These are phyloP conservation scores for Calephelis nemesis DNA, from an alignment of 1,140 invertebrate species.

Conservation along the genomic window DNA sequence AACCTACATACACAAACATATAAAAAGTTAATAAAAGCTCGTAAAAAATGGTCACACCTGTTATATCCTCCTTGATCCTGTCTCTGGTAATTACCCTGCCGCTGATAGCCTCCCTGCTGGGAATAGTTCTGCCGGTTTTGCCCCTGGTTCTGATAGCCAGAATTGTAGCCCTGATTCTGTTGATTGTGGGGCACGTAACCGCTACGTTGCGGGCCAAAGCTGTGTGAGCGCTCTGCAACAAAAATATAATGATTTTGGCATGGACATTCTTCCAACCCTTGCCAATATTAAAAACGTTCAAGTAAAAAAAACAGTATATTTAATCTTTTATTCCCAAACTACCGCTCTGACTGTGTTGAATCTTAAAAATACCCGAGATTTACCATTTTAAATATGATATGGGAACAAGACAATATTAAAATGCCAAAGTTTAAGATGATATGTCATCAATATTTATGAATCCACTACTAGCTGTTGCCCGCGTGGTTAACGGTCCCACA, in stretches of 20 bases:
- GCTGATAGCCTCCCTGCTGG: slow-evolving; percentile 23
- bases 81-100: slow-evolving; percentile 16
- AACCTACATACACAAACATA: too few relatives aligned
- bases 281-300: too few relatives aligned
- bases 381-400: too few relatives aligned
- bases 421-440: too few relatives aligned
- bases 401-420: too few relatives aligned
- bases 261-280: background rate
- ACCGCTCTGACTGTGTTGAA: background rate
- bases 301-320: too few relatives aligned
- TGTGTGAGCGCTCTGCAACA: slow-evolving; percentile 61
- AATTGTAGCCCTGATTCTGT: slow-evolving; percentile 30
- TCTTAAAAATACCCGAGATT: too few relatives aligned
- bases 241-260: slow-evolving; percentile 23
- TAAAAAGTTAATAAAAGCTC: too few relatives aligned
- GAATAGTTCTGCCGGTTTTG: slow-evolving; percentile 31
- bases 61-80: slow-evolving; percentile 25
- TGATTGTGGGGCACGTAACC: slow-evolving; percentile 44
- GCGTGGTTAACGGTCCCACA: too few relatives aligned
- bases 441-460: too few relatives aligned
- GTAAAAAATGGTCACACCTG: too few relatives aligned
- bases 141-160: slow-evolving; percentile 32
- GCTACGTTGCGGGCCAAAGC: slow-evolving; percentile 54
- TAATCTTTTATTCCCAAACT: background rate
- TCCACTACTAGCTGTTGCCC: too few relatives aligned